A percentile compares a stretch with the other conserved stretches of the same genome.
These are phyloP conservation scores for Metopolophium dirhodum DNA, from an alignment of 1,140 invertebrate species.

Conservation along the genomic window DNA sequence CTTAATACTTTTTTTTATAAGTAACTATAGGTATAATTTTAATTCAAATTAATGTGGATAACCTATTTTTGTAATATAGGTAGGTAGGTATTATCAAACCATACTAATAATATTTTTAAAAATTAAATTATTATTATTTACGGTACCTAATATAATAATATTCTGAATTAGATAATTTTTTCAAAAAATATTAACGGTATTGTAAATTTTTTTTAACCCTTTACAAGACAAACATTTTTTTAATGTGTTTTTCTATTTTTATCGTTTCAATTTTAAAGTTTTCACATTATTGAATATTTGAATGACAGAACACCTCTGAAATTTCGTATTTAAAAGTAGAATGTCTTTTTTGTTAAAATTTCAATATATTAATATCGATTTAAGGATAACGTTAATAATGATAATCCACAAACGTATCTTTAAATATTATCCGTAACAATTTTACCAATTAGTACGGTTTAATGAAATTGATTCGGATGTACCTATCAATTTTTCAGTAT, in stretches of 20 bases:
- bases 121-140: no score
- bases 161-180: background rate
- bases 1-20: no score
- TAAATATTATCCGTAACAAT: slow-evolving; percentile 44
- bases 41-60: no score
- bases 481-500: background rate
- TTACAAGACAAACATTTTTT: background rate
- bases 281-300: background rate
- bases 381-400: background rate
- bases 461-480: slow-evolving; percentile 15
- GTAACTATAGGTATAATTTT: no score
- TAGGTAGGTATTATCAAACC: no score
- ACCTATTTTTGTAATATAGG: no score
- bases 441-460: slow-evolving; percentile 28
- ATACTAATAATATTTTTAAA: no score
- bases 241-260: background rate
- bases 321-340: background rate
- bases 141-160: background rate
- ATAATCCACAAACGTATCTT: background rate
- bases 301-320: background rate
- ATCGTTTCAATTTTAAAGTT: background rate
- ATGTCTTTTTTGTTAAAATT: background rate
- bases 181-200: background rate
- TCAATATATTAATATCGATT: background rate
- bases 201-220: background rate